Evolutionary conservation across 1,140 invertebrate genomes (phyloP), one percentile per base, ranked within the genome.

Genomic region (Penaeus vannamei): DNA sequence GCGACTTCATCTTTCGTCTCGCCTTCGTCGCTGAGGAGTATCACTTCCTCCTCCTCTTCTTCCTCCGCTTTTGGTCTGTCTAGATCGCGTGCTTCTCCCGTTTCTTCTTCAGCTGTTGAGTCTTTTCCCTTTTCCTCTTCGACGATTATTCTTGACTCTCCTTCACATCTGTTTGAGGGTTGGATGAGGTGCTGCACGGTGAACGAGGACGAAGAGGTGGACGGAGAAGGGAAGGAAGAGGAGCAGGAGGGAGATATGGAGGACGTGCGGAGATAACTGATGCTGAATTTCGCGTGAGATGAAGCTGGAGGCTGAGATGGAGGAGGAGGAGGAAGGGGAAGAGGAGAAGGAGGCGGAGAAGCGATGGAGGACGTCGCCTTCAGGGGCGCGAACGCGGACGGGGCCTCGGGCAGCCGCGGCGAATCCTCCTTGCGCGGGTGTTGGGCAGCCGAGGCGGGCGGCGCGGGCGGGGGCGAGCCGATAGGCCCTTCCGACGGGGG

Each of bases 41-140:
- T 76, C 79, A 69, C 53, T 60, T 80, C 79, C 42, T 80, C 36
- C 26, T 86, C 53, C 19, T 26, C 76, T 22, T 66, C 59, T 17
- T 64, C 79, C 29, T 69, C 23, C 61, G 26, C 53, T 10, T 62
- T 22, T 36, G 3, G 36, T 42, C 36, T 42, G 36, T 42, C 36
- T 42, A 42, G 4, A 42, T 66, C n/a, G 22, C 42, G 26, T 32
- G 32, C 32, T 46, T 87, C 69, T 14, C 32, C 69, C 0, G 4
- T n/a, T 36, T 77, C 32, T 3, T n/a, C 8, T 69, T 26, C 61
- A 2, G 3, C 64, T 32, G 14, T 53, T 2, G 12, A 10, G 17
- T 36, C 26, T 26, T 23, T 72, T 26, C 14, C 53, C 53, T 17
- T 53, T 10, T 53, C 12, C 17, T 53, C 53, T 53, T 53, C 53